These are phyloP conservation scores for Pyrrhia umbra DNA, from an alignment of 2,888 invertebrate genomes.

Conservation along the genomic window DNA sequence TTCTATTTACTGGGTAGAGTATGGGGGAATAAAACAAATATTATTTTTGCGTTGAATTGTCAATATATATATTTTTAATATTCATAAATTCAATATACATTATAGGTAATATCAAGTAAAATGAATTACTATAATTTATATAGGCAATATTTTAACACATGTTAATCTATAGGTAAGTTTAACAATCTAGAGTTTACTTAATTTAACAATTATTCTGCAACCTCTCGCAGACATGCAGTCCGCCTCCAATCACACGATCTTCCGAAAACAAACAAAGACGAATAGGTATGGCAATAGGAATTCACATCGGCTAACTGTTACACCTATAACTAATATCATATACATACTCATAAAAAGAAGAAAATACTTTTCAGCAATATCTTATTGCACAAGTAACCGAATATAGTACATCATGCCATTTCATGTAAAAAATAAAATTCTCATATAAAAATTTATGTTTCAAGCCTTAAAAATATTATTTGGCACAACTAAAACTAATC, in stretches of 20 bases:
- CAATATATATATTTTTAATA: slow-evolving; percentile 90
- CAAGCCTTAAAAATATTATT: slow-evolving; percentile 81
- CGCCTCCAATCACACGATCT: slow-evolving; percentile 48
- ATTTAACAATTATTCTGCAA: slow-evolving; percentile 81
- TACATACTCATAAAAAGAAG: slow-evolving; percentile 71
- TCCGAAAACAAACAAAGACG: slow-evolving; percentile 80
- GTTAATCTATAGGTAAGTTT: slow-evolving; percentile 90
- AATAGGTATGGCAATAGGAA: slow-evolving; percentile 86
- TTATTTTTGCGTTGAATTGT: slow-evolving; percentile 83
- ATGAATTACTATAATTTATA: slow-evolving; percentile 90
- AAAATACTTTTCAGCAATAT: slow-evolving; percentile 81
- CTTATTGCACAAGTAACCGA: slow-evolving; percentile 81
- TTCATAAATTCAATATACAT: slow-evolving; percentile 91
- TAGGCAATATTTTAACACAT: slow-evolving; percentile 90
- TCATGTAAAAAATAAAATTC: slow-evolving; percentile 78
- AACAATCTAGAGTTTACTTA: slow-evolving; percentile 88
- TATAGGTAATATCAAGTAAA: slow-evolving; percentile 90
- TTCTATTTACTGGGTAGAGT: not conserved
- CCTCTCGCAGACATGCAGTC: slow-evolving; percentile 48
- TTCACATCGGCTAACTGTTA: slow-evolving; percentile 83
- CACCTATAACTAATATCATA: slow-evolving; percentile 66
- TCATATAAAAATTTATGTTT: slow-evolving; percentile 72
- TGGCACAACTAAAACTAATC: slow-evolving; percentile 80
- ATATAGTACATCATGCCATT: slow-evolving; percentile 84
- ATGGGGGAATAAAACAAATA: slow-evolving; percentile 46